Evolutionary conservation across 2,797 vertebrate species (phyloP).

Genomic region (Alectoris magna): DNA sequence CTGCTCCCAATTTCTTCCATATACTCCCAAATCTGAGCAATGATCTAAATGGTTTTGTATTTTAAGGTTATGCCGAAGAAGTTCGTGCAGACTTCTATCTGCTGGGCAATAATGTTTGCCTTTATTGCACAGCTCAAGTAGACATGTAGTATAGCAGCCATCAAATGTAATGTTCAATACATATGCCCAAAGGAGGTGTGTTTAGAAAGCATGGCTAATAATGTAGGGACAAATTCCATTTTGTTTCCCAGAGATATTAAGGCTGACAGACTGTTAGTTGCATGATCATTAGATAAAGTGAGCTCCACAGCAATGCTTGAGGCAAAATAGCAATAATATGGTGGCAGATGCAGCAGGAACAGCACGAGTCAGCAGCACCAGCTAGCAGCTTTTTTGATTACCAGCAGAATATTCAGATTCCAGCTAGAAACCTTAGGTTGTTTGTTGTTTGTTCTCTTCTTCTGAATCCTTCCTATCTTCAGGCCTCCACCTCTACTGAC

Average conservation of each 20-base stretch:
- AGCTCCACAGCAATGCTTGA: constrained; percentile 46
- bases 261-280: constrained; percentile 60
- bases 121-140: background rate
- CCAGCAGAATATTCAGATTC: background rate
- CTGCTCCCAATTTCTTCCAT: background rate
- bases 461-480: background rate
- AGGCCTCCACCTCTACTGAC: background rate
- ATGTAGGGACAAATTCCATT: constrained; percentile 43
- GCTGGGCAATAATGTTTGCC: background rate
- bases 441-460: background rate
- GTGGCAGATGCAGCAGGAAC: constrained; percentile 51
- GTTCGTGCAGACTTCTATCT: constrained; percentile 6
- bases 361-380: constrained; percentile 36
- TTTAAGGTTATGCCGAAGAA: background rate
- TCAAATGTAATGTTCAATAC: constrained; percentile 45
- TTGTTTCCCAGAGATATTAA: constrained; percentile 32
- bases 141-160: background rate
- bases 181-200: constrained; percentile 52
- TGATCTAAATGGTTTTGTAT: background rate
- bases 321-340: constrained; percentile 56
- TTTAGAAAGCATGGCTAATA: constrained; percentile 64
- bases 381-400: constrained; percentile 22
- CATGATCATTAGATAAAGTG: constrained; percentile 65
- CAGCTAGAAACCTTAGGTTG: background rate
- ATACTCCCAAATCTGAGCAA: background rate